Conservation (phyloP, 2,797 vertebrate genomes). For the Craterocephalus amniculus region DNA sequence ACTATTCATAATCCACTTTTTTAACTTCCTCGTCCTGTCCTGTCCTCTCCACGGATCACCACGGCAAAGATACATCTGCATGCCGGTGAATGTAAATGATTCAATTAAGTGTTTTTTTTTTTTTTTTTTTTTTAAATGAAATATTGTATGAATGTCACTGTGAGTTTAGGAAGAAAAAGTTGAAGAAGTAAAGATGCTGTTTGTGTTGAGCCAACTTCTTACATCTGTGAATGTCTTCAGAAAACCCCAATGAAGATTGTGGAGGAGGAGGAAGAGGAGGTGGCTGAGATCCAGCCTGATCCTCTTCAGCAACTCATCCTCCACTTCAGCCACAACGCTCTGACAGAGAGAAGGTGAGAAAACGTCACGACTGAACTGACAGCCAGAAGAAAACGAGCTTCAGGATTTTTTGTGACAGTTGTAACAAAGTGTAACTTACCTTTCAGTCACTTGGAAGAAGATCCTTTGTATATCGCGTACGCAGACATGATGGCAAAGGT, state of each 20-base stretch:
- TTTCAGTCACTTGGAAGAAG: constrained; percentile 90
- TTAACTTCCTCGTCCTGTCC: constrained; percentile 49
- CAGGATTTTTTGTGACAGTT: not conserved
- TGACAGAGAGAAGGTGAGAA: constrained; percentile 92
- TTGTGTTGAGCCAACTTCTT: constrained; percentile 45
- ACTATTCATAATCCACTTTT: constrained; percentile 42
- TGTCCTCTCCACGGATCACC: constrained; percentile 53
- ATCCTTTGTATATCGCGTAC: constrained; percentile 95
- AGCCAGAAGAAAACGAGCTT: not conserved
- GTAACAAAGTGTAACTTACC: not conserved
- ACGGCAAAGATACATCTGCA: constrained; percentile 58
- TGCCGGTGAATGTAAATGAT: constrained; percentile 48
- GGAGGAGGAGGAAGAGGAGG: constrained; percentile 95
- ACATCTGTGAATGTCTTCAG: constrained; percentile 76
- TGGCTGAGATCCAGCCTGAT: constrained; percentile 88
- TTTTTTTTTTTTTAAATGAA: constrained; percentile 6
- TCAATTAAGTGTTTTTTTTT: constrained; percentile 23
- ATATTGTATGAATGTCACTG: constrained; percentile 2
- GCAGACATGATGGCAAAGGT: constrained; percentile 99
- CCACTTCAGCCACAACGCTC: constrained; percentile 95
- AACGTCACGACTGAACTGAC: not conserved
- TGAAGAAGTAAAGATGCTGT: not conserved
- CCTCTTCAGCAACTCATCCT: constrained; percentile 98
- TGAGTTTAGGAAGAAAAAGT: constrained; percentile 15
- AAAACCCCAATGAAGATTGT: constrained; percentile 89